Base-by-base conservation (phyloP, 2,113 vertebrate species). In the Dipodomys merriami region DNA sequence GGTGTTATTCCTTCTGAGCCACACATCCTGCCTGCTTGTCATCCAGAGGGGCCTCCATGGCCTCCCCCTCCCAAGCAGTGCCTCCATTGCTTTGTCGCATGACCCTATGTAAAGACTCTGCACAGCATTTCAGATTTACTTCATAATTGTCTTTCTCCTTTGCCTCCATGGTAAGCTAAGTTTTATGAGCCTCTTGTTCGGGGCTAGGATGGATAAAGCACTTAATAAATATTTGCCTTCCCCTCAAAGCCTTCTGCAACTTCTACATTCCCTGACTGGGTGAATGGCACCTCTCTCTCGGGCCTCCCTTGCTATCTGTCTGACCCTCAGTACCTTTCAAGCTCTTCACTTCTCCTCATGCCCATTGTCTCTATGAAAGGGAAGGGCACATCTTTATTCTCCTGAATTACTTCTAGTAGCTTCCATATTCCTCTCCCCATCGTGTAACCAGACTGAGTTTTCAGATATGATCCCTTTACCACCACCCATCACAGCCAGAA, bases 131-230 rank as follows among this genome's bases (percentile, higher is more conserved):
- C 53, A 72, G 80, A 2, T 27, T 44, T 49, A 20, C 44, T 64
- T 62, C 39, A 22, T 19, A 8, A 2, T 30, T 64, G 1, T 74
- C 86, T 82, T 65, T 76, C 22, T 60, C 22, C 57, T 23, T n/a
- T 3, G 49, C 4, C 64, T 78, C 27, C 67, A 20, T 33, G 68
- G 83, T 57, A 94, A 83, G 25, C 5, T 92, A 33, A 76, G 73
- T 77, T 83, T 72, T 44, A 16, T n/a, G 33, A 83, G 73, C 76
- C 7, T 86, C 62, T 79, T 93, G 18, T 88, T 72, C 72, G 69
- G 69, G 33, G 62, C 72, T 39, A 39, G 39, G 39, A 39, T 39
- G 39, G 39, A 39, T 39, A 39, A 73, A 87, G 1, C 68, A 29
- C 30, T 92, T 85, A 29, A 0, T 44, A 65, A 77, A 29, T 19